Evolutionary conservation across 2,113 vertebrate species (phyloP).

Genomic region (Eupsittula cactorum): DNA sequence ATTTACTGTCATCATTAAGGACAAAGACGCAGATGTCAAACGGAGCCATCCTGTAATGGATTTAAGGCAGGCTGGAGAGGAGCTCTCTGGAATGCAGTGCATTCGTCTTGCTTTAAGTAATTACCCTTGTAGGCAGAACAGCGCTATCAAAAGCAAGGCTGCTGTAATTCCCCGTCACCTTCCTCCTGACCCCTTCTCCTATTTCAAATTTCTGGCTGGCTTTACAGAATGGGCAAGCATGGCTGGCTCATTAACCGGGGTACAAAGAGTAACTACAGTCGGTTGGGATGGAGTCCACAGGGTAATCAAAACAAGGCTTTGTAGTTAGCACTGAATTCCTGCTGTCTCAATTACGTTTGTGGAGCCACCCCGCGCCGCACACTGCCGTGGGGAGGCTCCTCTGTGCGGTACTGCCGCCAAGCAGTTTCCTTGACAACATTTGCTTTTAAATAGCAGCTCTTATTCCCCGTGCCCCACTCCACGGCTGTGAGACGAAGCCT

Average conservation of each 20-base stretch:
- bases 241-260: neutral
- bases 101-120: conserved; percentile 1
- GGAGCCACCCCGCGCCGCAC: neutral
- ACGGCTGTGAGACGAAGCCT: neutral
- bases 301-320: neutral
- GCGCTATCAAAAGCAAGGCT: neutral
- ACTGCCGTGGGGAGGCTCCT: neutral
- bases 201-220: neutral
- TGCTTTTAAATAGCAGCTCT: neutral
- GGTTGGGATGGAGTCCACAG: neutral
- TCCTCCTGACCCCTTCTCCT: neutral
- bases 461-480: neutral
- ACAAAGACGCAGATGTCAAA: neutral
- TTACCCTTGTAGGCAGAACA: neutral
- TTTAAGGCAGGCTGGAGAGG: neutral
- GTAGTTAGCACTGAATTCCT: neutral
- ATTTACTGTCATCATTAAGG: conserved; percentile 28
- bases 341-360: neutral
- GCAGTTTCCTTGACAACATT: conserved; percentile 48
- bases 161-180: neutral
- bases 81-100: neutral
- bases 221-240: neutral
- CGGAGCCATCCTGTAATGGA: neutral
- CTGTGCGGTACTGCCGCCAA: neutral
- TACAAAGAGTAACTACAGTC: neutral